Evolutionary conservation across 1,140 invertebrate species (phyloP).

Genomic region (Drosophila insularis): DNA sequence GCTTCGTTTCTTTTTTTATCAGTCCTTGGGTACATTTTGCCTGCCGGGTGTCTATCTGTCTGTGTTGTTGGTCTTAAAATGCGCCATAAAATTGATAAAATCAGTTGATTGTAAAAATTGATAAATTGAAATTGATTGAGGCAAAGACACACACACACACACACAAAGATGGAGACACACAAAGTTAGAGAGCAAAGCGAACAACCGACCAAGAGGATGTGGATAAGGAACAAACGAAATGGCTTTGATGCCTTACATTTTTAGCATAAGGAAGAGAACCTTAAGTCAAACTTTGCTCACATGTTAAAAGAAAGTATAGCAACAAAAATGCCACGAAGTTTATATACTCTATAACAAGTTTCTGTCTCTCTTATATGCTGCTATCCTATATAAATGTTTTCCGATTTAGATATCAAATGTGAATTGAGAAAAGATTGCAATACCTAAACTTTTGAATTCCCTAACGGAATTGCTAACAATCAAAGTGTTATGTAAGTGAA

Average conservation of each 20-base stretch:
- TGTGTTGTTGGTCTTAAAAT: conserved; percentile 63
- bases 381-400: too few relatives aligned
- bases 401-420: too few relatives aligned
- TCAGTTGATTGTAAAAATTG: conserved; percentile 81
- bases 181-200: background rate
- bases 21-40: conserved; percentile 10
- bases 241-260: conserved; percentile 51
- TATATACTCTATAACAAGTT: background rate
- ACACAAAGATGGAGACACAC: conserved; percentile 8
- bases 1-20: background rate
- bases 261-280: conserved; percentile 27
- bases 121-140: conserved; percentile 81
- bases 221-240: conserved; percentile 40
- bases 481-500: too few relatives aligned
- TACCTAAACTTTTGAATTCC: too few relatives aligned
- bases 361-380: too few relatives aligned
- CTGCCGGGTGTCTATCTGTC: conserved; percentile 10
- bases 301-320: background rate
- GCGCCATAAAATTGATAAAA: conserved; percentile 81
- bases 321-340: background rate
- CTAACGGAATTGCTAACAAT: too few relatives aligned
- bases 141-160: conserved; percentile 37
- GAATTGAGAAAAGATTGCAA: too few relatives aligned
- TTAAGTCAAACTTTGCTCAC: conserved; percentile 2
- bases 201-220: background rate